Conservation (phyloP, 2,888 invertebrate genomes). For the Sarcophaga carnaria region DNA sequence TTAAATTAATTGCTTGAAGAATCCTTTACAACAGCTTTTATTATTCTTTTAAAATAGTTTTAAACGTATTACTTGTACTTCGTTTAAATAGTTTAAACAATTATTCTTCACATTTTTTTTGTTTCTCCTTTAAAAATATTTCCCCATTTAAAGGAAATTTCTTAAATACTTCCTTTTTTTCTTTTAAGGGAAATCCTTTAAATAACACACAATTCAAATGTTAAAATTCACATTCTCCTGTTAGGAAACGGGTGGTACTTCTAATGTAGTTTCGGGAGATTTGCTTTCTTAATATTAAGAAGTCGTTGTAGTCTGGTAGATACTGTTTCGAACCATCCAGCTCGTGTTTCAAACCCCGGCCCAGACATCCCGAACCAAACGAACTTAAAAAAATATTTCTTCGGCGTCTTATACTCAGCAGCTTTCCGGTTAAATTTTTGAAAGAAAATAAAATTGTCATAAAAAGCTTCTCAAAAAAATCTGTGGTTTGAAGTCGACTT, state of each 20-base stretch:
- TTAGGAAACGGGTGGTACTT: background rate
- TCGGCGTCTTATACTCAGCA: too few species aligned
- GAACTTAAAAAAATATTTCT: too few species aligned
- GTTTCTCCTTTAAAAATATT: background rate
- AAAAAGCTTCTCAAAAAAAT: too few species aligned
- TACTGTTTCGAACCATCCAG: too few species aligned
- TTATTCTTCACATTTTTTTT: background rate
- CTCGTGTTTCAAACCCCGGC: too few species aligned
- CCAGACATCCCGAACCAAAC: too few species aligned
- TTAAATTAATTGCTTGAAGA: background rate
- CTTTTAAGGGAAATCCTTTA: constrained; percentile 22
- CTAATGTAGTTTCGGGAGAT: too few species aligned
- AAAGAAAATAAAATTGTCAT: too few species aligned
- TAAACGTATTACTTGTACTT: background rate
- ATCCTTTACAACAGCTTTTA: background rate
- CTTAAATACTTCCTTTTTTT: constrained; percentile 47
- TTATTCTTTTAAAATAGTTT: background rate
- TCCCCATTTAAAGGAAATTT: constrained; percentile 30
- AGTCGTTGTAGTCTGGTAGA: too few species aligned
- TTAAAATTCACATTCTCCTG: constrained; percentile 33
- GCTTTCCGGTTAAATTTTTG: too few species aligned
- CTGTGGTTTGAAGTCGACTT: too few species aligned
- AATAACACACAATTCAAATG: constrained; percentile 33
- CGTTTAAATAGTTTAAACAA: constrained; percentile 7
- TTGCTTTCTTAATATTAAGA: too few species aligned